Evolutionary conservation across 2,113 vertebrate species (phyloP).

Genomic region (Limnothrissa miodon): DNA sequence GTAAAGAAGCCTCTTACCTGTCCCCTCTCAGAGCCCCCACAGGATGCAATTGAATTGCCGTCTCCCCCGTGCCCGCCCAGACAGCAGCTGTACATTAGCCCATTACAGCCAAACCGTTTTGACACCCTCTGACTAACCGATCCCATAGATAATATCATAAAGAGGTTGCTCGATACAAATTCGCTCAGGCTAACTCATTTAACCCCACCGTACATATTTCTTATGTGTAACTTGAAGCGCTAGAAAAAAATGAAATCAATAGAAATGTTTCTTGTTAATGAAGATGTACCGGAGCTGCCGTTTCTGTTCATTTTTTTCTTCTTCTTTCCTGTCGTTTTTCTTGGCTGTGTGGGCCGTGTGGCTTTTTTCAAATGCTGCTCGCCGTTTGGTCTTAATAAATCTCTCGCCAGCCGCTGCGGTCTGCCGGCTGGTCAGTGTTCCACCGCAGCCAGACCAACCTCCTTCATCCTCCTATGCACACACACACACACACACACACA

Average conservation of each 20-base stretch:
- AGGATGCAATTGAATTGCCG: conserved; percentile 42
- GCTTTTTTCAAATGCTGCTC: conserved; percentile 72
- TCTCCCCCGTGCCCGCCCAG: conserved; percentile 33
- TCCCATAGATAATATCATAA: conserved; percentile 85
- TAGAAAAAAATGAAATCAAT: conserved; percentile 88
- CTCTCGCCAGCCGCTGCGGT: conserved; percentile 46
- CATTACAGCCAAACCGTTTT: conserved; percentile 90
- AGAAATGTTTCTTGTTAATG: conserved; percentile 92
- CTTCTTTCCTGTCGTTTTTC: not conserved
- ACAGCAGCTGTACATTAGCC: conserved; percentile 77
- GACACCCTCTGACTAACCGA: conserved; percentile 88
- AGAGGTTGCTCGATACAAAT: conserved; percentile 84
- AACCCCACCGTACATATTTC: conserved; percentile 85
- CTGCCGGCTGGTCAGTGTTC: conserved; percentile 41
- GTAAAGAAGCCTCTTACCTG: conserved; percentile 33
- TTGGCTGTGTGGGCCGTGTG: conserved; percentile 71
- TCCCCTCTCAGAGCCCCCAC: conserved; percentile 27
- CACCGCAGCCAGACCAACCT: conserved; percentile 27
- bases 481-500: not conserved
- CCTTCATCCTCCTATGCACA: conserved; percentile 1
- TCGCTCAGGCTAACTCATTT: conserved; percentile 86
- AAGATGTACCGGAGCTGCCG: conserved; percentile 84
- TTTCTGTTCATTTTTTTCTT: conserved; percentile 27
- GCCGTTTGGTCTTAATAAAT: conserved; percentile 75
- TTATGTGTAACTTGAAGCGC: conserved; percentile 89